Percentiles rank a stretch among this genome's conserved stretches.
phyloP scores from a whole-genome alignment of 2,888 invertebrate genomes.

The Gibbula magus region DNA sequence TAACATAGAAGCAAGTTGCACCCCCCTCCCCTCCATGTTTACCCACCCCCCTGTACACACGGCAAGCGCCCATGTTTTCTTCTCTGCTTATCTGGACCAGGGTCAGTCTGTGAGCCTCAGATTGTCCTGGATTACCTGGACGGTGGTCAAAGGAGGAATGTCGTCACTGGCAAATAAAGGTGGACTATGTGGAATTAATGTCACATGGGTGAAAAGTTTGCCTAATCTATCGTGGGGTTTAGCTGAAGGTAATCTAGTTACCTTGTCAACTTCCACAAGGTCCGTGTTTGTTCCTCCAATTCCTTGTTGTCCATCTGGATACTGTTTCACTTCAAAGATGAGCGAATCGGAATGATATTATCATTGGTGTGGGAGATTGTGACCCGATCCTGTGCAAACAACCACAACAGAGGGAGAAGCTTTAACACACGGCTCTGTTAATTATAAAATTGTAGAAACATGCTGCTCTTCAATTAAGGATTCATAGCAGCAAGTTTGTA shows the following conservation, averaged over 20 bases:
- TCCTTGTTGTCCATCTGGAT: background rate
- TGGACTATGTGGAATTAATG: slow-evolving; percentile 6
- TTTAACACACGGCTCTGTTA: no score
- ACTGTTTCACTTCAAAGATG: background rate
- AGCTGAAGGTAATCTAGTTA: background rate
- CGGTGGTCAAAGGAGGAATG: background rate
- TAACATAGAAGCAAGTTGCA: background rate
- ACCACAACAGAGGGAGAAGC: no score
- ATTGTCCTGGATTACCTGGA: background rate
- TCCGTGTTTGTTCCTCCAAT: background rate
- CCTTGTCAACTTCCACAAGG: background rate
- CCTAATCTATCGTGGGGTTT: background rate
- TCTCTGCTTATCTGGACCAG: background rate
- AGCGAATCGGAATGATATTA: no score
- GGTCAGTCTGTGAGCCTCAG: background rate
- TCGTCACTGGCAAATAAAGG: slow-evolving; percentile 4
- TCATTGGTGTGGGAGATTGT: no score
- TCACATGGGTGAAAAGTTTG: slow-evolving; percentile 13
- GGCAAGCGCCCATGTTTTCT: background rate
- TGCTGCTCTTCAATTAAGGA: no score
- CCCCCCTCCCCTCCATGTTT: background rate
- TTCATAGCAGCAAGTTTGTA: no score
- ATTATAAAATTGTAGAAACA: no score
- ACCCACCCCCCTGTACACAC: background rate
- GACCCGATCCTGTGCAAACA: no score